Evolutionary conservation across 2,888 invertebrate genomes (phyloP).

Genomic region (Emmelina monodactyla): DNA sequence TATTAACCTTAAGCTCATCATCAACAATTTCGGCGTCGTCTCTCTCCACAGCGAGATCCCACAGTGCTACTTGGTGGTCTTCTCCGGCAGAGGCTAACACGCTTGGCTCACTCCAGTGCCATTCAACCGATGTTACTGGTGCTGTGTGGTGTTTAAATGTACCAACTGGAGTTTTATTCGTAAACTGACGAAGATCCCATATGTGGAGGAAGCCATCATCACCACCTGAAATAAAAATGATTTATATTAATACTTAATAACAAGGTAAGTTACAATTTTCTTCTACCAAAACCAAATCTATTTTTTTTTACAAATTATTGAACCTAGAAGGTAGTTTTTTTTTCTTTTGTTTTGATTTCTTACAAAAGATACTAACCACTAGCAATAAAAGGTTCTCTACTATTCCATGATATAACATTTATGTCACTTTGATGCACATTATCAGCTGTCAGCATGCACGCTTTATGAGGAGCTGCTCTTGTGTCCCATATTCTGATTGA

Average conservation of each 20-base stretch:
- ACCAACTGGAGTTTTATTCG: slow-evolving; percentile 81
- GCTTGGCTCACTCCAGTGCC: slow-evolving; percentile 93
- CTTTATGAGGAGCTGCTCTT: slow-evolving; percentile 83
- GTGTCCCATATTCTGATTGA: slow-evolving; percentile 96
- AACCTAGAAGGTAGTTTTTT: too few relatives aligned
- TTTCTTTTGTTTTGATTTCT: background rate
- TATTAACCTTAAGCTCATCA: slow-evolving; percentile 58
- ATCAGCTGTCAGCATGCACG: slow-evolving; percentile 88
- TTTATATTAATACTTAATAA: background rate
- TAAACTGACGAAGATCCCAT: slow-evolving; percentile 94
- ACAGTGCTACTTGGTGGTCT: slow-evolving; percentile 95
- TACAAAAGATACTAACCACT: slow-evolving; percentile 65
- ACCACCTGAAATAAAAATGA: slow-evolving; percentile 72
- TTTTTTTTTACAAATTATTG: too few relatives aligned
- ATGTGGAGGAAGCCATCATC: slow-evolving; percentile 95
- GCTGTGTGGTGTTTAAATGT: slow-evolving; percentile 94
- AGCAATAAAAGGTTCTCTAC: slow-evolving; percentile 86
- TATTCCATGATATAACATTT: slow-evolving; percentile 98
- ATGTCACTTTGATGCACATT: slow-evolving; percentile 92
- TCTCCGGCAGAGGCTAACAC: slow-evolving; percentile 93
- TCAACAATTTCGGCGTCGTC: slow-evolving; percentile 70
- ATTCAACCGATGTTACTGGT: slow-evolving; percentile 95
- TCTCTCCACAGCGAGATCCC: slow-evolving; percentile 94
- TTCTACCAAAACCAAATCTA: background rate
- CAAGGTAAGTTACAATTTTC: background rate